Evolutionary conservation across 2,888 invertebrate species (phyloP).

Genomic region (Philaethria dido): DNA sequence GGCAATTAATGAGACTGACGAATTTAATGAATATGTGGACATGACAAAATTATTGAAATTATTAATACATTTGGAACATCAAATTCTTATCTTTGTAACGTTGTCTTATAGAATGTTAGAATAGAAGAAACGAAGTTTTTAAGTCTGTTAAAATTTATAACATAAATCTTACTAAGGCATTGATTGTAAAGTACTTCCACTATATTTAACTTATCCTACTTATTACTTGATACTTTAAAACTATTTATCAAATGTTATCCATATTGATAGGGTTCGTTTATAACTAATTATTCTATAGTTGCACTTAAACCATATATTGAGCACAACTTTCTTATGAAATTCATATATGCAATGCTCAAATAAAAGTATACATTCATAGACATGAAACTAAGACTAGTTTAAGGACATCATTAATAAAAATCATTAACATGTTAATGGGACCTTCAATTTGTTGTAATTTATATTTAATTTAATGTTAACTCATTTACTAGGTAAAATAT

Average conservation of each 20-base stretch:
- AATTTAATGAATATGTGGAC: conserved; percentile 45
- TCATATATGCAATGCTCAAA: conserved; percentile 43
- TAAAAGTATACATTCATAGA: conserved; percentile 41
- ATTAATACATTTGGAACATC: neutral
- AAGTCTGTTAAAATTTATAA: conserved; percentile 5
- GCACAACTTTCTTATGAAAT: conserved; percentile 21
- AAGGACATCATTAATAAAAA: conserved; percentile 23
- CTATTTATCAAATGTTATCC: conserved; percentile 27
- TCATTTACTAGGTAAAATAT: conserved; percentile 1
- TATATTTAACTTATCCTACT: conserved; percentile 39
- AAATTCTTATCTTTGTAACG: conserved; percentile 4
- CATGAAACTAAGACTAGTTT: too few relatives aligned
- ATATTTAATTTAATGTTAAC: neutral
- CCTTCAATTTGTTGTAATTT: conserved; percentile 5
- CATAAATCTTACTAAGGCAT: conserved; percentile 2
- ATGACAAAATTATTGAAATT: conserved; percentile 50
- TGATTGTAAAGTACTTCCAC: conserved; percentile 42
- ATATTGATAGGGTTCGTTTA: conserved; percentile 14
- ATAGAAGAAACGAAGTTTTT: neutral
- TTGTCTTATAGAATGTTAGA: conserved; percentile 21
- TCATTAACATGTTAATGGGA: neutral
- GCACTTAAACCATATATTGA: conserved; percentile 35
- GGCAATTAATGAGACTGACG: conserved; percentile 51
- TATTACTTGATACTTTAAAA: conserved; percentile 4
- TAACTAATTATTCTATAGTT: conserved; percentile 16